Base-by-base conservation (phyloP, 2,113 vertebrate species). In the Sciurus niger region DNA sequence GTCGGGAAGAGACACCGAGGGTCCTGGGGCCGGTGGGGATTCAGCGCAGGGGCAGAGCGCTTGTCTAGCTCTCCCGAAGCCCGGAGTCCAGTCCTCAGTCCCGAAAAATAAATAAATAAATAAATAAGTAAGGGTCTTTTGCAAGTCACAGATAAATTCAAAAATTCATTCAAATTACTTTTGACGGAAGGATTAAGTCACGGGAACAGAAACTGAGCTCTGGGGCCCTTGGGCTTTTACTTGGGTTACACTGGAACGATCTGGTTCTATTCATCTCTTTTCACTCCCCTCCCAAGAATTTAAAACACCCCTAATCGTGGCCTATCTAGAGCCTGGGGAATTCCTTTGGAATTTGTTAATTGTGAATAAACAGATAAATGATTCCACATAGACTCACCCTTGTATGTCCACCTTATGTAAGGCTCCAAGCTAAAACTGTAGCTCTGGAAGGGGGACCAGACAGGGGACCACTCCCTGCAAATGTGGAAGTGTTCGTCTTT, bases 361-460 rank as follows among this genome's bases (percentile, higher is more conserved):
- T 40, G 68, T 10, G 32, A 74, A 46, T 2, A 28, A 43, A 43
- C 73, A 84, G 55, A 80, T n/a, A 46, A 79, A 40, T 0, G 48
- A 79, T 51, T 65, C 37, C 78, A 68, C 63, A 2, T 2, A 6
- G 18, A 32, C 25, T 46, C 1, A 0, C 85, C 72, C 63, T 51
- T 14, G 4, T 28, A 5, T 0, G 4, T 20, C 53, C 3, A 1
- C 6, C 5, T 84, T 0, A 4, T 1, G 32, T 9, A 3, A 14
- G 85, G 11, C 24, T 37, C 40, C 1, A 30, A 37, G 55, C 76
- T 24, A 40, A 37, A 16, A 17, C 0, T 48, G 6, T 6, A 55
- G 16, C 4, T 11, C 0, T 0, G 7, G 43, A 63, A 12, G 70
- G 48, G 5, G 13, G 25, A 4, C 28, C 20, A 2, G 14, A 25